These are phyloP conservation scores for Hartigia nigra DNA, from an alignment of 2,888 invertebrate species.

Conservation along the genomic window DNA sequence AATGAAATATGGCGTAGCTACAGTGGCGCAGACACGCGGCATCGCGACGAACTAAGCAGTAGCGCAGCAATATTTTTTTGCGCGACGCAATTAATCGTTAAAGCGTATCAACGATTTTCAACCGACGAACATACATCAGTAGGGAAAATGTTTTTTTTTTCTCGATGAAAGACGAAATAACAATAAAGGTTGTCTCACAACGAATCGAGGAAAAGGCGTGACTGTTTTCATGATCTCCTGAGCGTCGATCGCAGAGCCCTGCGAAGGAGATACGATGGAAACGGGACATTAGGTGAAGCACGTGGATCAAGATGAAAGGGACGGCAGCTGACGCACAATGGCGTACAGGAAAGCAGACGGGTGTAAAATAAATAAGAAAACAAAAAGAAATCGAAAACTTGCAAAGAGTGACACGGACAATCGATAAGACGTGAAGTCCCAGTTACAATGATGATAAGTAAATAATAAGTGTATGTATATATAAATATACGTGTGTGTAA, in stretches of 20 bases:
- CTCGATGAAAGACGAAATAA: background rate
- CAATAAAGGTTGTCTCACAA: no score
- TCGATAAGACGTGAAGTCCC: conserved; percentile 27
- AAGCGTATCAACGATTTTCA: conserved; percentile 29
- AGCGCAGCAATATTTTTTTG: conserved; percentile 18
- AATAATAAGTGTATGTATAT: background rate
- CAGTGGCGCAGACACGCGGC: background rate
- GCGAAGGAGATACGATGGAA: no score
- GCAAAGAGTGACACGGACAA: conserved; percentile 16
- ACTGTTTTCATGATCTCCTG: no score
- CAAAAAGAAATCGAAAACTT: conserved; percentile 26
- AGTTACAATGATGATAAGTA: background rate
- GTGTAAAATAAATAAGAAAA: background rate
- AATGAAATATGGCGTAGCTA: background rate
- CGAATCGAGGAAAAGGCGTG: background rate
- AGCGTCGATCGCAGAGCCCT: no score
- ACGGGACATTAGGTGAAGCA: no score
- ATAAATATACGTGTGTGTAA: background rate
- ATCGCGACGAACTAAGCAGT: background rate
- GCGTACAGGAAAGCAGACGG: background rate
- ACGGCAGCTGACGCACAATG: background rate
- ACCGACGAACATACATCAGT: conserved; percentile 2
- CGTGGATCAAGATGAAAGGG: background rate
- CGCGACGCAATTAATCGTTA: conserved; percentile 30
- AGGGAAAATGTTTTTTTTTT: background rate